Evolutionary conservation across 1,140 invertebrate genomes (phyloP).

Genomic region (Saccostrea echinata): DNA sequence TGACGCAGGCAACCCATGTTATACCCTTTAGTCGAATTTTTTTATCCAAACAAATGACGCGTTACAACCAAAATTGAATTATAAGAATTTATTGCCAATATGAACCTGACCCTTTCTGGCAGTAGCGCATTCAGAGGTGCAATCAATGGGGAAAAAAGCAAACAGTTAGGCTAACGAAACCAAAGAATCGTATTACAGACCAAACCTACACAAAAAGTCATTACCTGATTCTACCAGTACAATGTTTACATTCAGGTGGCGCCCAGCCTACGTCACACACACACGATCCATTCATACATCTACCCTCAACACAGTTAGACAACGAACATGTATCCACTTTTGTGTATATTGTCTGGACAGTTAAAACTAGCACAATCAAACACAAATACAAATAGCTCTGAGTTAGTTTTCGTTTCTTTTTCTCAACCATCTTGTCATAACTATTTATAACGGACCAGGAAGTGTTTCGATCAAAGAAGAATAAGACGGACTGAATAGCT

Average conservation of each 20-base stretch:
- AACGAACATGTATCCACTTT: not conserved
- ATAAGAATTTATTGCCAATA: too few species aligned
- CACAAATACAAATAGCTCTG: not conserved
- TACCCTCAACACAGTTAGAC: slow-evolving; percentile 85
- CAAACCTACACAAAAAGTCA: not conserved
- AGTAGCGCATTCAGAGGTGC: too few species aligned
- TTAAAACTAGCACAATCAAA: not conserved
- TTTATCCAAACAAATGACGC: too few species aligned
- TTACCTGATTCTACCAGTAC: slow-evolving; percentile 94
- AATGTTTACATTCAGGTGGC: slow-evolving; percentile 91
- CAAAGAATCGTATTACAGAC: not conserved
- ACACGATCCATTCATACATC: slow-evolving; percentile 91
- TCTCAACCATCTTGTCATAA: slow-evolving; percentile 26
- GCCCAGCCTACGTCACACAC: slow-evolving; percentile 94
- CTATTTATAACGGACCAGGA: not conserved
- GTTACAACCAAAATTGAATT: too few species aligned
- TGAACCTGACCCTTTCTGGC: too few species aligned
- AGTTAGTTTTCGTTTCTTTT: not conserved
- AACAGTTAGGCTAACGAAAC: not conserved
- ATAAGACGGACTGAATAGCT: too few species aligned
- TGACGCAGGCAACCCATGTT: too few species aligned
- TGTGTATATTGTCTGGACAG: slow-evolving; percentile 16
- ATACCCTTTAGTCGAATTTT: too few species aligned
- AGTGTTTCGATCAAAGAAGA: too few species aligned
- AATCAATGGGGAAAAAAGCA: too few species aligned